Percentiles rank a stretch among this genome's conserved stretches.
Evolutionary conservation across 30 jellyfish, hydroid and myxozoan genomes (phyloP).

Genomic region (Rhopilema esculentum): DNA sequence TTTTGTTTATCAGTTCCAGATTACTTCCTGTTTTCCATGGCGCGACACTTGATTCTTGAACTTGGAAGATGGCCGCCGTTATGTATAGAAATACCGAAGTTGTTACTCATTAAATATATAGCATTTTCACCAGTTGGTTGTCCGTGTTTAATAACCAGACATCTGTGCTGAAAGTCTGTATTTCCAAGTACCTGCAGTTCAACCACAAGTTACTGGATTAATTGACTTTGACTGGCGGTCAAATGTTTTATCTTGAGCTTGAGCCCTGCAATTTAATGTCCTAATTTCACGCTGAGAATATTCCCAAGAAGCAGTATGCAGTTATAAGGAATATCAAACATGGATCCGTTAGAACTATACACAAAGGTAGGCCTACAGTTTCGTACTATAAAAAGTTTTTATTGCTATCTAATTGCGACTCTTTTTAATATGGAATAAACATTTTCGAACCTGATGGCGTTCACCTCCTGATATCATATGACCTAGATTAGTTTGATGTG

Average conservation of each 20-base stretch:
- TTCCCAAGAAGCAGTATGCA: not conserved
- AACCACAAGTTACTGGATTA: not conserved
- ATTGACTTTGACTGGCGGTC: not conserved
- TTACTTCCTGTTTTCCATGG: slow-evolving; percentile 60
- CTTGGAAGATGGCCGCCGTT: slow-evolving; percentile 40
- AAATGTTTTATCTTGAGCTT: not conserved
- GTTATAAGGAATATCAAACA: not conserved
- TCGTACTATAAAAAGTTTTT: not conserved
- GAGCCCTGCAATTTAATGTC: not conserved
- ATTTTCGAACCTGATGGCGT: not conserved
- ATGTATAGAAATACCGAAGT: not conserved
- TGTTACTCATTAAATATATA: not conserved
- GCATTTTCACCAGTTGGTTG: not conserved
- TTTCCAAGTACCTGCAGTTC: too few species aligned
- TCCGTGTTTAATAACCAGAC: not conserved
- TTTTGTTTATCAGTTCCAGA: slow-evolving; percentile 50
- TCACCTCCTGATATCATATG: not conserved
- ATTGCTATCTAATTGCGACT: not conserved
- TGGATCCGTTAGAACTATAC: slow-evolving; percentile 26
- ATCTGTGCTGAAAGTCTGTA: not conserved
- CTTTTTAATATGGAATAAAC: not conserved
- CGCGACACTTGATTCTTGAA: slow-evolving; percentile 42
- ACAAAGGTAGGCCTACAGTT: not conserved
- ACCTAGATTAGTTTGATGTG: not conserved
- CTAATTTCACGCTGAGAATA: not conserved